Base-by-base conservation (phyloP, 2,113 vertebrate species). In the Barbus barbus region DNA sequence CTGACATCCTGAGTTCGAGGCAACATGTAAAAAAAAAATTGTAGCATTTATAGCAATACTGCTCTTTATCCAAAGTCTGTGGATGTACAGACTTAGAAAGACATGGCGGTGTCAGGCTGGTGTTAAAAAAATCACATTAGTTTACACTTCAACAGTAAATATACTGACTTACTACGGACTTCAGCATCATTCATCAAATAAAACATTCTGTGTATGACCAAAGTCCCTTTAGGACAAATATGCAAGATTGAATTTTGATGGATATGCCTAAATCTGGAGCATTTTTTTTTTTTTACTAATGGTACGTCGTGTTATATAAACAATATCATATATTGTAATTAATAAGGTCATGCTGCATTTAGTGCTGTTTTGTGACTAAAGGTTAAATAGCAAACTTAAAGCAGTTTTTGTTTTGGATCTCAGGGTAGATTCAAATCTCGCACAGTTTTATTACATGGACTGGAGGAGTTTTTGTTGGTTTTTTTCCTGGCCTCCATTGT, bases 21-120 rank as follows among this genome's bases (percentile, higher is more conserved):
- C 44, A 82, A 82, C 65, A 46, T 85, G 75, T 58, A 14, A 82
- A 78, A 77, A 36, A 44, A 41, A 44, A 44, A 61, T 78, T 83
- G 84, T 87, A 85, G 84, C 83, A 75, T 83, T 56, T 53, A 65
- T 75, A 78, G 81, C 75, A 85, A 85, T 83, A 87, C 65, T 78
- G 58, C 41, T 60, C 72, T 84, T 24, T 78, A 14, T 14, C 60
- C 33, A n/a, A 84, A 20, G 13, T 76, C 74, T 61, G 86, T 87
- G 48, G 78, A 48, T 80, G 67, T 87, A 56, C 61, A 81, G 73
- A 78, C 31, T 56, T 82, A 82, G 51, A 86, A 84, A 46, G 72
- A 84, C 83, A 41, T 81, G 9, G 26, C 14, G 22, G 51, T 83
- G 46, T 74, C 33, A 36, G 33, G 3, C 33, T 36, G 33, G 33